These are phyloP conservation scores for Sebastes cheni DNA, from an alignment of 2,797 vertebrate genomes.

Conservation along the genomic window DNA sequence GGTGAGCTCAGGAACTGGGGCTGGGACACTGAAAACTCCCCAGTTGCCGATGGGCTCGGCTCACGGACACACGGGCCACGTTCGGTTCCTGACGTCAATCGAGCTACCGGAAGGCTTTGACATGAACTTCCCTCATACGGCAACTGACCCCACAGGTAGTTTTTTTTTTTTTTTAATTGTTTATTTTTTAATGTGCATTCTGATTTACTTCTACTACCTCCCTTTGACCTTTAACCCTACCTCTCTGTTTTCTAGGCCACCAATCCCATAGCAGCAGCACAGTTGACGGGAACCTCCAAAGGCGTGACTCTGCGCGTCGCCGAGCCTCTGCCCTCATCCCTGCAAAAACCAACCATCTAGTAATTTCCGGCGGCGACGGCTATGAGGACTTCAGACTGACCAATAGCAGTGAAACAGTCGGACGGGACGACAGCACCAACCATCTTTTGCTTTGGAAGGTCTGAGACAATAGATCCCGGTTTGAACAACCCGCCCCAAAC, in stretches of 20 bases:
- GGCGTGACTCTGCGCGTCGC: conserved; percentile 83
- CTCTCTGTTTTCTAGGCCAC: conserved; percentile 60
- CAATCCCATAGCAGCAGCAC: conserved; percentile 71
- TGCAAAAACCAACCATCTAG: conserved; percentile 89
- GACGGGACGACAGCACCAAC: conserved; percentile 97
- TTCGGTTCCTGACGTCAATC: conserved; percentile 95
- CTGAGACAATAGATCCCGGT: conserved; percentile 72
- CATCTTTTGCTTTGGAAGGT: conserved; percentile 96
- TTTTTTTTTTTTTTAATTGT: not conserved
- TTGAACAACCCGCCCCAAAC: not conserved
- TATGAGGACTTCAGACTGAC: conserved; percentile 98
- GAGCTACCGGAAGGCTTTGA: conserved; percentile 93
- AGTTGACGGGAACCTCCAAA: conserved; percentile 83
- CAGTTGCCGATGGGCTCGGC: conserved; percentile 90
- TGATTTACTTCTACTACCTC: not conserved
- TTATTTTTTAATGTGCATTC: not conserved
- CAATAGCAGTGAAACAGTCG: conserved; percentile 94
- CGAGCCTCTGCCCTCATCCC: conserved; percentile 82
- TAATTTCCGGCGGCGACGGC: conserved; percentile 96
- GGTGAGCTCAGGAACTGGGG: conserved; percentile 81
- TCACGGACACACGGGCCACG: conserved; percentile 97
- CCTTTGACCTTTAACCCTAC: not conserved
- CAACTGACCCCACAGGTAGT: conserved; percentile 79
- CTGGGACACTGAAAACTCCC: conserved; percentile 79
- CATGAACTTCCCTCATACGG: conserved; percentile 83